Evolutionary conservation across 2,113 vertebrate genomes (phyloP).

Genomic region (Archilochus colubris): DNA sequence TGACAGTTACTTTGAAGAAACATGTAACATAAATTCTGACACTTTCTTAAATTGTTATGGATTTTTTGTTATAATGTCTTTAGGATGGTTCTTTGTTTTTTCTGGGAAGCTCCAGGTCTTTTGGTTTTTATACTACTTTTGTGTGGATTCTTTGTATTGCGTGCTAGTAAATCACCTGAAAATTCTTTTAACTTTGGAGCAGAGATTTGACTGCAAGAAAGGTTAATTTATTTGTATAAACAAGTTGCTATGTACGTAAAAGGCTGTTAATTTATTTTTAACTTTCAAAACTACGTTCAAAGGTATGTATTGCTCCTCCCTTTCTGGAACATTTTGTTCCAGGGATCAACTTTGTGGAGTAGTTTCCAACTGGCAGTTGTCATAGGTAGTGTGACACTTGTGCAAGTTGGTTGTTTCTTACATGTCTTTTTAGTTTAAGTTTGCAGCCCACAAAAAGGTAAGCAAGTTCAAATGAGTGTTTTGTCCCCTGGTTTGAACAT

Average conservation of each 20-base stretch:
- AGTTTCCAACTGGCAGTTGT: conserved; percentile 15
- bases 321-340: conserved; percentile 38
- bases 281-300: neutral
- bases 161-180: neutral
- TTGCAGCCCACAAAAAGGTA: neutral
- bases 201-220: neutral
- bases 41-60: neutral
- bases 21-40: neutral
- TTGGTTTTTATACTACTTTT: neutral
- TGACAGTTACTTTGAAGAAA: neutral
- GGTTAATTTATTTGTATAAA: neutral
- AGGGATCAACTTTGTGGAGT: neutral
- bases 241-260: neutral
- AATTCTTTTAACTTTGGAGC: neutral
- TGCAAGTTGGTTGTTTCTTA: neutral
- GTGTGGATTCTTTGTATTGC: neutral
- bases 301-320: neutral
- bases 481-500: neutral
- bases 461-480: neutral
- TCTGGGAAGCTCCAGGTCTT: neutral
- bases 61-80: neutral
- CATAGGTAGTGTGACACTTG: neutral
- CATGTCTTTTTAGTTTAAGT: neutral
- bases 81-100: neutral
- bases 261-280: conserved; percentile 28